Conservation (phyloP, 1,140 invertebrate species). For the Euura lappo region DNA sequence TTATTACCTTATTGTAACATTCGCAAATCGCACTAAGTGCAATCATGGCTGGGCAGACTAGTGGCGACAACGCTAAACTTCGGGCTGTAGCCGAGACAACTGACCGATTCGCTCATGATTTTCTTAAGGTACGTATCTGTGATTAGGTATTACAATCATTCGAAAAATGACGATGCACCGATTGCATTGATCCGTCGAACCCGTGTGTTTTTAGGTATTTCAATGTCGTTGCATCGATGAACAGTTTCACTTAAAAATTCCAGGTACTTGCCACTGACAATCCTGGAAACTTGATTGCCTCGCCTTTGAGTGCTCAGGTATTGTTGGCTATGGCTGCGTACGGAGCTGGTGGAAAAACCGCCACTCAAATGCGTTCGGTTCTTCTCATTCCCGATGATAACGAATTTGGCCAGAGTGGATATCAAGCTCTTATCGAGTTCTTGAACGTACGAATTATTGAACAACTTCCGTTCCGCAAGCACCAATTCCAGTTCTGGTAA, state of each 20-base stretch:
- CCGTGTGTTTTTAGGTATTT: too few relatives aligned
- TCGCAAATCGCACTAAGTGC: background rate
- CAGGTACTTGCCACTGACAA: conserved; percentile 29
- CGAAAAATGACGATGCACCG: too few relatives aligned
- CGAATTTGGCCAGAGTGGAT: conserved; percentile 28
- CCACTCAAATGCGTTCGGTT: conserved; percentile 57
- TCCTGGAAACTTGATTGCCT: conserved; percentile 63
- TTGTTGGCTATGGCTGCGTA: conserved; percentile 63
- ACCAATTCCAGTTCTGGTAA: too few relatives aligned
- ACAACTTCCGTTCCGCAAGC: too few relatives aligned
- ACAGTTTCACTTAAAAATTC: background rate
- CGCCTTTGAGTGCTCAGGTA: conserved; percentile 65
- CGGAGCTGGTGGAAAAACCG: conserved; percentile 64
- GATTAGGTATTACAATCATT: background rate
- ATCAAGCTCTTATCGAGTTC: conserved; percentile 26
- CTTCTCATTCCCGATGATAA: conserved; percentile 52
- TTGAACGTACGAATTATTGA: conserved; percentile 32
- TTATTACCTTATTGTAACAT: too few relatives aligned
- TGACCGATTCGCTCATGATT: background rate
- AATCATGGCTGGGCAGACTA: background rate
- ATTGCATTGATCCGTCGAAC: too few relatives aligned
- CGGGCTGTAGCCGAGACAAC: background rate
- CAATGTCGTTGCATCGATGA: too few relatives aligned
- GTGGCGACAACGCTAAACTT: background rate
- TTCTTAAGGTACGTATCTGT: background rate